These are phyloP conservation scores for Hypomecis punctinalis DNA, from an alignment of 2,888 invertebrate species.

Conservation along the genomic window DNA sequence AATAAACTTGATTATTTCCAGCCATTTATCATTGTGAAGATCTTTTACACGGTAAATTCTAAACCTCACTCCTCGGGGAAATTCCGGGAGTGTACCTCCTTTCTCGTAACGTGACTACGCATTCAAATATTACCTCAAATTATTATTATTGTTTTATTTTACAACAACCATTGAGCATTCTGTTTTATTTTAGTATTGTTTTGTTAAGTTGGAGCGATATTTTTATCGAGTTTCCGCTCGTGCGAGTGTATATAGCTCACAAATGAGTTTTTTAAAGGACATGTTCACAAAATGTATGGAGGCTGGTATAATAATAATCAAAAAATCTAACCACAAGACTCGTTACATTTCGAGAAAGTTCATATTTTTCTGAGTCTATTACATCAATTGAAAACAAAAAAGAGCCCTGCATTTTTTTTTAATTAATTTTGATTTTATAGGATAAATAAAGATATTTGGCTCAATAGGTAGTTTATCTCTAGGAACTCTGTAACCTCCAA, in stretches of 20 bases:
- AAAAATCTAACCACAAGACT: too few relatives aligned
- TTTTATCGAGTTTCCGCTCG: background rate
- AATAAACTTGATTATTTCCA: constrained; percentile 22
- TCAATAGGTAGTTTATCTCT: too few relatives aligned
- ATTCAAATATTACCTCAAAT: constrained; percentile 27
- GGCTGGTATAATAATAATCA: too few relatives aligned
- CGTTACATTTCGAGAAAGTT: too few relatives aligned
- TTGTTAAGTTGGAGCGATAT: background rate
- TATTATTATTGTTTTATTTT: constrained; percentile 26
- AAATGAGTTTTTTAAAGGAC: background rate
- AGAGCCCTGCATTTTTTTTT: too few relatives aligned
- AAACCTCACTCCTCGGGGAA: constrained; percentile 41
- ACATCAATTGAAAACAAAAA: too few relatives aligned
- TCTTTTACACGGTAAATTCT: constrained; percentile 29
- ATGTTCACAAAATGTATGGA: too few relatives aligned
- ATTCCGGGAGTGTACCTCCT: constrained; percentile 33
- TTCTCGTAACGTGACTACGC: constrained; percentile 33
- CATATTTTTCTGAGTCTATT: too few relatives aligned
- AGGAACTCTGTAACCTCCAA: too few relatives aligned
- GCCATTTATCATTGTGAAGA: constrained; percentile 32
- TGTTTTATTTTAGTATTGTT: constrained; percentile 10
- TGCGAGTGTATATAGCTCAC: too few relatives aligned
- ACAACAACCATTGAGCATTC: background rate
- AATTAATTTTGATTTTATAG: too few relatives aligned
- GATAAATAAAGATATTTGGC: too few relatives aligned